Evolutionary conservation across 2,888 invertebrate genomes (phyloP), one percentile per base, ranked within the genome.

Genomic region (Stramonita haemastoma): DNA sequence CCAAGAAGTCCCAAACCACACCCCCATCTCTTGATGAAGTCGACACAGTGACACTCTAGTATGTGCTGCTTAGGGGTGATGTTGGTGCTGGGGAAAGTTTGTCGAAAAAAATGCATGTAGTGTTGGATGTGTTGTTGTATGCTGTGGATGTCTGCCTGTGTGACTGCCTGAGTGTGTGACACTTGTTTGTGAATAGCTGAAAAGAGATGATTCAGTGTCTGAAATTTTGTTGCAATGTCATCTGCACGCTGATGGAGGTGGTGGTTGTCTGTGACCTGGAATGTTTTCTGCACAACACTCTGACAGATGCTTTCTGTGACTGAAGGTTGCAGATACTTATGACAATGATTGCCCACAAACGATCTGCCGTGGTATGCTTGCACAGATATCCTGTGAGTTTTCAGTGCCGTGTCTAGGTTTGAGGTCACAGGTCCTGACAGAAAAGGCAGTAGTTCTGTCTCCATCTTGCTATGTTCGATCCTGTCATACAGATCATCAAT

Each of bases 351-450:
- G n/a, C 60, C 86, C 19, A 86, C 86, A 57, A 86, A 86, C 11
- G 86, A 86, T 56, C 86, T 19, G 22, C 86, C 57, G 15, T 86
- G 86, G 29, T 86, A 86, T 1, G 86, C 86, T 29, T 86, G 86
- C 57, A 86, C 57, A 2, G n/a, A 5, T 26, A 86, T 86, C 57
- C n/a, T 86, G n/a, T n/a, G 46, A 19, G 22, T 57, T 60, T 86
- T 86, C 32, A 86, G 32, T 57, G 29, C 56, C n/a, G n/a, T 56
- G 29, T 57, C 86, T n/a, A 86, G 86, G 57, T 60, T 86, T 22
- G 86, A 86, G n/a, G 57, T 57, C n/a, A 86, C 86, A 34, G 57
- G 86, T 29, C 86, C 86, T 56, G 56, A n/a, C 57, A 56, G 6
- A 17, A 57, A 19, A 15, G 56, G 86, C n/a, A 77, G 77, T 77